phyloP scores from a whole-genome alignment of 2,797 vertebrate genomes.

The Betta splendens region DNA sequence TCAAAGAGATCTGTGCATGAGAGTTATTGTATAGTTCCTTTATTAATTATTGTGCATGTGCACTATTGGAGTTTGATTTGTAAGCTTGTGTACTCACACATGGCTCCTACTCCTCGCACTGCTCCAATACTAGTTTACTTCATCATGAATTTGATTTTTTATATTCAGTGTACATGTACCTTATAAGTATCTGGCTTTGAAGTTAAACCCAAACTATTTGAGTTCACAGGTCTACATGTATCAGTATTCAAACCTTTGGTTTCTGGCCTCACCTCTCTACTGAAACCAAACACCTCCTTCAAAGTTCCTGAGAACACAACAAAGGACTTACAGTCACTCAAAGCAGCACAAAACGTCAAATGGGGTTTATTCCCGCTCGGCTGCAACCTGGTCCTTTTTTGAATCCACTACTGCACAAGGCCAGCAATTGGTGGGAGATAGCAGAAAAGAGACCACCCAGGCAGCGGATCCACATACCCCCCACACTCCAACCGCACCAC shows the following conservation, averaged over 20 bases:
- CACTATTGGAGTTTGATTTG: slow-evolving; percentile 9
- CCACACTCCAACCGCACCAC: too few relatives aligned
- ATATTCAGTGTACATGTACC: neutral
- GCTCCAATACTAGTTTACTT: too few relatives aligned
- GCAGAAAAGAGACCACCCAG: too few relatives aligned
- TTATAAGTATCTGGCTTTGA: neutral
- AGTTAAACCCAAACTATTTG: neutral
- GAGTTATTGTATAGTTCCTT: slow-evolving; percentile 9
- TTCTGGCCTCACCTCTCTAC: neutral
- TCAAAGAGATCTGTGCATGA: slow-evolving; percentile 39
- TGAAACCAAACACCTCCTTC: neutral
- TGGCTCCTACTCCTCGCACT: neutral
- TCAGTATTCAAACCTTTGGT: slow-evolving; percentile 1
- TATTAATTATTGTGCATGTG: slow-evolving; percentile 29
- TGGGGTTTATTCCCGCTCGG: slow-evolving; percentile 34
- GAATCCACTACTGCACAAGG: too few relatives aligned
- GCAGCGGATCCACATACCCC: too few relatives aligned
- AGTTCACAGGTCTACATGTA: too few relatives aligned
- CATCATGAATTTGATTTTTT: too few relatives aligned
- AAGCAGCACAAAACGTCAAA: slow-evolving; percentile 3
- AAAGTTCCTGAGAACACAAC: slow-evolving; percentile 2
- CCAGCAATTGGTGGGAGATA: too few relatives aligned
- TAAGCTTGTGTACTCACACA: neutral
- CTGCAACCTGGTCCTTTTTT: slow-evolving; percentile 36
- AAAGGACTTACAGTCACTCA: neutral